phyloP scores from a whole-genome alignment of 2,888 invertebrate species.

The Trachelus tabidus region DNA sequence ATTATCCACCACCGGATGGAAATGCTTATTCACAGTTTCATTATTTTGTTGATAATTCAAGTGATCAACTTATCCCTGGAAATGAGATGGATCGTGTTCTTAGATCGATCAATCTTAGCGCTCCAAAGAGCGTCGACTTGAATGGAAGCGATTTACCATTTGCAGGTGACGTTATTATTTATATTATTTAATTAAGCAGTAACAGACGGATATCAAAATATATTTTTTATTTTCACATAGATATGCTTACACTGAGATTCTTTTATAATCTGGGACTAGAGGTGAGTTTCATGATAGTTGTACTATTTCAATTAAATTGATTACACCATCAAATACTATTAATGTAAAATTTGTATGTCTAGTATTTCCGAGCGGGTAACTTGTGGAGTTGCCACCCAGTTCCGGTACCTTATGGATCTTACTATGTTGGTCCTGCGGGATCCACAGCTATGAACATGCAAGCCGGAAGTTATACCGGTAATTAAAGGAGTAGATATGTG shows the following conservation, averaged over 20 bases:
- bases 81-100: constrained; percentile 36
- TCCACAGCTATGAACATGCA: constrained; percentile 11
- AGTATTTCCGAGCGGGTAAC: constrained; percentile 48
- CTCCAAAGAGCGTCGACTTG: constrained; percentile 63
- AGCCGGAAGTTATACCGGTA: constrained; percentile 7
- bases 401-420: constrained; percentile 32
- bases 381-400: constrained; percentile 43
- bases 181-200: constrained; percentile 42
- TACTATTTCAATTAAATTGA: constrained; percentile 4
- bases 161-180: constrained; percentile 64
- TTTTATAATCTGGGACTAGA: constrained; percentile 78
- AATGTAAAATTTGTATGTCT: constrained; percentile 12
- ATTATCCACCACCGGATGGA: constrained; percentile 26
- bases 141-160: constrained; percentile 71
- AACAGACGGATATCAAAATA: constrained; percentile 30
- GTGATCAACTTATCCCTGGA: constrained; percentile 7
- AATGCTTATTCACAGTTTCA: constrained; percentile 11
- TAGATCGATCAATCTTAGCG: constrained; percentile 51
- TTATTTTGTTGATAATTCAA: constrained; percentile 13
- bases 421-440: constrained; percentile 25
- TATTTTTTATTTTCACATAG: constrained; percentile 49
- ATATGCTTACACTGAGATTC: constrained; percentile 73
- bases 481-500: constrained; percentile 2
- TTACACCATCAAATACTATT: not conserved
- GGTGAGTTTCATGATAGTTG: constrained; percentile 31